Base-by-base conservation (phyloP, 2,113 vertebrate species). In the Trachemys scripta region DNA sequence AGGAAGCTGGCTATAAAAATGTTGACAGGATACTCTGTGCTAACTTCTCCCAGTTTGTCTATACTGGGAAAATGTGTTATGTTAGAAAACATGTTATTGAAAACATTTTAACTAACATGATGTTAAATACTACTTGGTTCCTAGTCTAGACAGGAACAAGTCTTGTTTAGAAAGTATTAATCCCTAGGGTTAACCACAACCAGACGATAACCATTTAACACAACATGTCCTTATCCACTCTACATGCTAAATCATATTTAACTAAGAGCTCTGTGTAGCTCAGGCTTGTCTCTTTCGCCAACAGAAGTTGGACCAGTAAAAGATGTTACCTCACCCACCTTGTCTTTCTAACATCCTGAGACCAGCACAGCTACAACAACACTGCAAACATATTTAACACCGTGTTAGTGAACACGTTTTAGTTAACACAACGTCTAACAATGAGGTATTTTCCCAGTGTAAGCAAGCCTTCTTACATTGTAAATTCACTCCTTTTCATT, bases 1-100 rank as follows among this genome's bases (percentile, higher is more conserved):
- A 72, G 80, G 82, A 53, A 82, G n/a, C 69, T 72, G 89, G 62
- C 2, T 19, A 31, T 31, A 93, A 19, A 92, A 56, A 31, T 82
- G 59, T 49, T 0, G 35, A 24, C 62, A 53, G 6, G 0, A 0
- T 53, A 47, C 38, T 10, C 56, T 89, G 92, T 0, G 0, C 56
- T 78, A 54, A 2, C 79, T 45, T n/a, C n/a, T 76, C 27, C 57
- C n/a, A 1, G 57, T 90, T 50, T 90, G 85, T 92, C 69, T 88
- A 69, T 82, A 62, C 51, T 95, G 56, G 78, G 85, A 82, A 92
- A 93, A 78, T 80, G 89, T 83, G 81, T n/a, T 53, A 62, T 31
- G 84, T 1, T 27, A 49, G 83, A 88, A 51, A 87, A 6, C 13
- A 87, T 91, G 45, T 85, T 85, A 59, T 62, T 49, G 82, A 76